phyloP scores from a whole-genome alignment of 2,797 vertebrate genomes.

The Rhabdomys pumilio region DNA sequence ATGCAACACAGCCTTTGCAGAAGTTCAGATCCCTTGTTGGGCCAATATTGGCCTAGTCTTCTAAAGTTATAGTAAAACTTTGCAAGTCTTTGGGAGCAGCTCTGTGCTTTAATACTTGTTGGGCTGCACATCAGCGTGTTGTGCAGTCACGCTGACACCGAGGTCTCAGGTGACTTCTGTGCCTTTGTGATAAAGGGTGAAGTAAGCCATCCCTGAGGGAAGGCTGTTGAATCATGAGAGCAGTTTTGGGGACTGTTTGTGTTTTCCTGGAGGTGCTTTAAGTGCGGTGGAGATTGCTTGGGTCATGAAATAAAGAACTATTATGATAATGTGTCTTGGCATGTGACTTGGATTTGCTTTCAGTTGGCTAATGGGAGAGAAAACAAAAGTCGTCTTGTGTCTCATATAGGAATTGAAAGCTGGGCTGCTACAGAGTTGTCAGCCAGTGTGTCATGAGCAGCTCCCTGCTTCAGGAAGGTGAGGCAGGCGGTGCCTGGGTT shows the following conservation, averaged over 20 bases:
- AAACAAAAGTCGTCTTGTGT: not conserved
- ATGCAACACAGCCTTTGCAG: not conserved
- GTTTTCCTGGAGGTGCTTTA: conserved; percentile 43
- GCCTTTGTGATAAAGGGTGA: conserved; percentile 70
- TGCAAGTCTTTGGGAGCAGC: not conserved
- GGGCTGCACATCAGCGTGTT: not conserved
- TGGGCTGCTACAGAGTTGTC: not conserved
- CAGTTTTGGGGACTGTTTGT: not conserved
- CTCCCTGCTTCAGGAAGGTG: not conserved
- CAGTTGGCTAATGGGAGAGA: not conserved
- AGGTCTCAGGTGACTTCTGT: conserved; percentile 66
- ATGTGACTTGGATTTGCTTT: not conserved
- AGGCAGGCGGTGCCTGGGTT: not conserved
- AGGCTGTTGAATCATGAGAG: not conserved
- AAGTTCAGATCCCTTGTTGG: not conserved
- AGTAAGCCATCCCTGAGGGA: not conserved
- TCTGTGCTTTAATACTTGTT: not conserved
- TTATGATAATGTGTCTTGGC: accelerated
- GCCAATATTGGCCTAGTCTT: not conserved
- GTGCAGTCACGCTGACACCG: not conserved
- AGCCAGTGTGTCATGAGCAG: not conserved
- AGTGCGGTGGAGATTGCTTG: conserved; percentile 39
- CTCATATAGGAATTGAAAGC: accelerated
- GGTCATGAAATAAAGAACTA: conserved; percentile 71
- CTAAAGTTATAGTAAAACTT: conserved; percentile 17